Base-by-base conservation (phyloP, 2,888 invertebrate species). In the Sarcophaga caerulescens region DNA sequence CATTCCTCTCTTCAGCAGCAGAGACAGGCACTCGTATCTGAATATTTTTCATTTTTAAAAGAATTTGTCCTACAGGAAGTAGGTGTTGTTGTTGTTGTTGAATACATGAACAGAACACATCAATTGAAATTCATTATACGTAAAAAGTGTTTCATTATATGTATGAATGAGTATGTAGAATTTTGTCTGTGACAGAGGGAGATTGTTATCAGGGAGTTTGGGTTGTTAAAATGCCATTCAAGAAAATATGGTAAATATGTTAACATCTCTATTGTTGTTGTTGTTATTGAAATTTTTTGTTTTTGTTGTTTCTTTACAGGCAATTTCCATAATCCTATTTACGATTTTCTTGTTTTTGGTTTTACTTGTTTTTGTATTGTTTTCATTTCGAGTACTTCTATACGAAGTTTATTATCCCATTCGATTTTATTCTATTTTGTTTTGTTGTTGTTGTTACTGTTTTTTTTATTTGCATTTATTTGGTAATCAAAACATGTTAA, bases 241-340 rank as follows among this genome's bases (percentile, higher is more conserved):
- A 68, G 52, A 70, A 70, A 52, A 70, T 57, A 52, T 76, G 12
- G 66, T 66, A 71, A 25, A 70, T 14, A 59, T 57, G 21, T 76
- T 68, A 44, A 45, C 14, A 35, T 35, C 52, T 52, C 17, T 52
- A 52, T 17, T 71, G n/a, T 25, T 63, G 45, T 17, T 12, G 45
- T 52, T 17, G 12, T 52, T 52, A 4, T 52, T 35, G 35, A 14
- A 11, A 14, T 47, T 52, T 47, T 52, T 52, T 52, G 14, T 14
- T 52, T 2, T 14, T 52, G 14, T 52, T 10, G 8, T 35, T 57
- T 19, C 21, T 25, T 52, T 63, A 25, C 62, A 69, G 77, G 47
- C 70, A 79, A 79, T 79, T 71, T 79, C 52, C 52, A 63, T 79
- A 70, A 70, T 71, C 62, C 12, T 47, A 70, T 69, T 78, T 69